Base-by-base conservation (phyloP, 23 tunicate species). In the Corella eumyota region DNA sequence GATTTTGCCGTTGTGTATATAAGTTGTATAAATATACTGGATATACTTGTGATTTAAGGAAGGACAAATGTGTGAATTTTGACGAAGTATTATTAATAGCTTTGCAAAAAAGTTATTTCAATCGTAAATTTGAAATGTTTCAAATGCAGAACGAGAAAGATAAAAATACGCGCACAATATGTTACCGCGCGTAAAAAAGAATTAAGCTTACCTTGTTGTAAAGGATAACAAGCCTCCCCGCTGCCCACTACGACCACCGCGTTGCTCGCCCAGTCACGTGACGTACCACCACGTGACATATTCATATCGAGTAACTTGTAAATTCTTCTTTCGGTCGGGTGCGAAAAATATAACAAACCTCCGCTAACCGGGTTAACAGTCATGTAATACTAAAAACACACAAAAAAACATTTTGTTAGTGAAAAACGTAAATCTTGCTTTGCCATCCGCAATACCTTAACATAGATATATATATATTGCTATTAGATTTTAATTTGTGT, bases 321-420 rank as follows among this genome's bases (percentile, higher is more conserved):
- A 36, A 88, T 72, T 54, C 81, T 6, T 34, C 76, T 73, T 0
- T 68, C 81, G 68, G 29, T 63, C 7, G 88, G 87, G 55, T 74
- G 64, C 3, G 96, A 69, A 46, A 80, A 88, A 48, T 88, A 88
- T 29, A 88, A 50, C 23, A 66, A 31, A 4, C 78, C 83, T 40
- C 71, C 85, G 2, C 3, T 29, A 5, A 63, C 27, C 0, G 96
- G 81, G 28, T 78, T 78, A 17, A 66, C 80, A 24, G 96, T 77
- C 80, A 88, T 72, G 88, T 79, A 78, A 36, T 88, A 88, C 96
- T 88, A 68, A 28, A 70, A 64, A 22, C 24, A 44, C 31, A 69
- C 22, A 30, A 36, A 7, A 51, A 51, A 15, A 40, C 15, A 11
- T 40, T 9, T 11, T 40, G 11, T 40, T 40, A 11, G 48, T 11